Evolutionary conservation across 2,797 vertebrate genomes (phyloP).

Genomic region (Nothura maculosa): DNA sequence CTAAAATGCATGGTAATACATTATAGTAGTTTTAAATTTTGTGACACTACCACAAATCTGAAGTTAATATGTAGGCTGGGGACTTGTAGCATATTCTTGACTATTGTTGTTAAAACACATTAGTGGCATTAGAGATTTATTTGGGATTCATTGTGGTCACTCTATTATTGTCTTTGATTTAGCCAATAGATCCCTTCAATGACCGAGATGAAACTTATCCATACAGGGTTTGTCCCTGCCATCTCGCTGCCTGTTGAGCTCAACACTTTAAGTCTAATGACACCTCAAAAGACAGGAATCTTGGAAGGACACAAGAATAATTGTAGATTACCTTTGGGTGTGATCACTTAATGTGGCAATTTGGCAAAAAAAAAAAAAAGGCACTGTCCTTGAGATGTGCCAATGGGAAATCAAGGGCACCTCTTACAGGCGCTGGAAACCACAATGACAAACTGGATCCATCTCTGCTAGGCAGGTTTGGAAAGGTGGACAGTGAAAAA

Average conservation of each 20-base stretch:
- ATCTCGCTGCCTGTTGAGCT: neutral
- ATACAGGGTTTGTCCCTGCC: neutral
- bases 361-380: neutral
- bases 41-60: neutral
- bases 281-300: neutral
- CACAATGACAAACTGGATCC: neutral
- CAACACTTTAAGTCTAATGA: neutral
- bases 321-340: neutral
- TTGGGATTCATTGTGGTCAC: neutral
- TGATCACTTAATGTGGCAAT: neutral
- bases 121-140: neutral
- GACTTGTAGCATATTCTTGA: neutral
- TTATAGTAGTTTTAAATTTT: neutral
- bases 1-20: neutral
- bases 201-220: neutral
- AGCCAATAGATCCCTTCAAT: neutral
- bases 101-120: neutral
- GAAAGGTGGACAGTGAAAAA: neutral
- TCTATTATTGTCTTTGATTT: neutral
- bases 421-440: neutral
- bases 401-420: neutral
- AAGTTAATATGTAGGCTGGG: neutral
- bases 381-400: neutral
- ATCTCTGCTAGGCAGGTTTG: neutral
- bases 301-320: neutral